Evolutionary conservation across 2,888 invertebrate species (phyloP).

Genomic region (Syritta pipiens): DNA sequence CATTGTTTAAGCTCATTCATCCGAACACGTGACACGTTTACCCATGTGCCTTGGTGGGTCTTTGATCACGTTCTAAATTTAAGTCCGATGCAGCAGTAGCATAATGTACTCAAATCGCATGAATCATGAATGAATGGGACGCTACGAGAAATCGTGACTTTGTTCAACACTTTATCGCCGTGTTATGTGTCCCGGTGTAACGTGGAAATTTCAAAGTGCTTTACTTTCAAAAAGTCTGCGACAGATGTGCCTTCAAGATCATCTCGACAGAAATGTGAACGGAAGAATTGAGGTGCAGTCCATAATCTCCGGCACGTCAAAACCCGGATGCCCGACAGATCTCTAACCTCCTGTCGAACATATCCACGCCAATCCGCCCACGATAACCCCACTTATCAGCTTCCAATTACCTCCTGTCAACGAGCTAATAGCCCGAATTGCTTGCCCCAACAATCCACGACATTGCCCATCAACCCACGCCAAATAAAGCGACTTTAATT

Average conservation of each 20-base stretch:
- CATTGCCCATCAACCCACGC: constrained; percentile 6
- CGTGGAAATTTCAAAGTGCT: not conserved
- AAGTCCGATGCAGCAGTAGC: constrained; percentile 11
- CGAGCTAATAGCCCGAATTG: constrained; percentile 6
- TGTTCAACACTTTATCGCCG: constrained; percentile 9
- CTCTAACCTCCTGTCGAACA: too few relatives aligned
- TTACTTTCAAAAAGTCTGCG: not conserved
- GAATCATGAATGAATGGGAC: constrained; percentile 39
- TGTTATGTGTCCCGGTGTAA: not conserved
- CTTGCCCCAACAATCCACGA: not conserved
- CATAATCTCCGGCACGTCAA: too few relatives aligned
- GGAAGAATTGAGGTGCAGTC: too few relatives aligned
- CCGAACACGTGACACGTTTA: constrained; percentile 37
- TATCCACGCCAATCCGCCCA: not conserved
- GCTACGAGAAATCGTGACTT: constrained; percentile 36
- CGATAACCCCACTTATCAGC: constrained; percentile 9
- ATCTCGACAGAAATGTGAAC: too few relatives aligned
- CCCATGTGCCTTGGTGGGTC: not conserved
- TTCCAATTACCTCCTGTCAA: constrained; percentile 14
- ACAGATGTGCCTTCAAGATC: too few relatives aligned
- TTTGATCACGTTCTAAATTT: constrained; percentile 35
- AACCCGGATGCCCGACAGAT: too few relatives aligned
- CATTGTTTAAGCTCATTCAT: constrained; percentile 37
- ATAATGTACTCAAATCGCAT: constrained; percentile 13
- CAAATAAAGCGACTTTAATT: not conserved